These are phyloP conservation scores for Elysia crispata DNA, from an alignment of 2,888 invertebrate species.

Conservation along the genomic window DNA sequence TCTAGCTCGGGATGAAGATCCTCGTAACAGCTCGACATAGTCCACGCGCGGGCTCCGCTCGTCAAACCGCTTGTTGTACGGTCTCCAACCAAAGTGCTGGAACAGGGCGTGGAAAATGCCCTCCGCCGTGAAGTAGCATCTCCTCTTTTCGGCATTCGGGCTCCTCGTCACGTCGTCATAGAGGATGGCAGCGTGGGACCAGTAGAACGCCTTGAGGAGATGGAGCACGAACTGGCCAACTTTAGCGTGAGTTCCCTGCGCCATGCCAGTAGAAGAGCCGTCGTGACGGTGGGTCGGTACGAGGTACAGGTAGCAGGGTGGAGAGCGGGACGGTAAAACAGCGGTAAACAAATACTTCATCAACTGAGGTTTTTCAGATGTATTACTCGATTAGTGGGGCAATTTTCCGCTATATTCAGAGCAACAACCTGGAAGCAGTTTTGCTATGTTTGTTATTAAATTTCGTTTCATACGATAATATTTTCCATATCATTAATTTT, in stretches of 20 bases:
- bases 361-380: no score
- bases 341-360: no score
- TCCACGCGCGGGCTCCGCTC: background rate
- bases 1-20: conserved; percentile 11
- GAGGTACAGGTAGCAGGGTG: background rate
- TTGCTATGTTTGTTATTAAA: no score
- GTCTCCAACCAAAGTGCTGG: background rate
- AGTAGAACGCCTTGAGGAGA: conserved; percentile 9
- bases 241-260: conserved; percentile 15
- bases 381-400: no score
- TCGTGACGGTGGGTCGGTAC: background rate
- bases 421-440: no score
- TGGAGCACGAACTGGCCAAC: conserved; percentile 17
- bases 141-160: conserved; percentile 12
- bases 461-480: no score
- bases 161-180: conserved; percentile 28
- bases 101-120: conserved; percentile 17
- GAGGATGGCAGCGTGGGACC: conserved; percentile 27
- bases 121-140: conserved; percentile 38
- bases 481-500: no score
- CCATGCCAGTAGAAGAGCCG: no score
- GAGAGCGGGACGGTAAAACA: background rate
- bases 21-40: background rate
- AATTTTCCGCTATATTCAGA: no score
- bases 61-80: conserved; percentile 22